Conservation (phyloP, 1,140 invertebrate species). For the Caenorhabditis tropicalis region DNA sequence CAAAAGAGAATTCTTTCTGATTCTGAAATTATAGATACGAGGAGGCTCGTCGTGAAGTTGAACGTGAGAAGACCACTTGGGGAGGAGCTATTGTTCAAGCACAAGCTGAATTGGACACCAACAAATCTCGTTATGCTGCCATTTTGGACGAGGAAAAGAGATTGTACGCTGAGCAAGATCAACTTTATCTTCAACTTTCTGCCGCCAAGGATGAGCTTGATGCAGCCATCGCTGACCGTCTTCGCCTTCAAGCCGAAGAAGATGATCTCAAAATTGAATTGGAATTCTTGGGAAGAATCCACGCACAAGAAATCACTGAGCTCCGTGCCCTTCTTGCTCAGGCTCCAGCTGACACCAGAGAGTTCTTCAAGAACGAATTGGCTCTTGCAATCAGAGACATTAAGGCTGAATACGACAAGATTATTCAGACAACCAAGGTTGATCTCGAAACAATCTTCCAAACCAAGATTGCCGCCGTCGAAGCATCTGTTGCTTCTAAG, state of each 20-base stretch:
- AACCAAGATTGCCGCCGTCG: constrained; percentile 10
- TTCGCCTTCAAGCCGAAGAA: constrained; percentile 12
- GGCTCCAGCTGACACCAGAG: constrained; percentile 63
- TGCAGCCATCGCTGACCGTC: not conserved
- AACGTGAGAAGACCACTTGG: constrained; percentile 33
- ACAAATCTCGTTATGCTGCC: not conserved
- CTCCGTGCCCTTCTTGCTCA: constrained; percentile 73
- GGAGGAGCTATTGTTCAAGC: constrained; percentile 34
- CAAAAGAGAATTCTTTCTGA: too few relatives aligned
- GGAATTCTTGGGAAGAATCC: constrained; percentile 49
- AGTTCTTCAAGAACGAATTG: constrained; percentile 72
- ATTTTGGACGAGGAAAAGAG: constrained; percentile 40
- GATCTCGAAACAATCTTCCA: constrained; percentile 25
- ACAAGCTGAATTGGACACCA: constrained; percentile 31
- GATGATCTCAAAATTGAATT: constrained; percentile 41
- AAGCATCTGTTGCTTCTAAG: not conserved
- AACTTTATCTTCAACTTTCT: not conserved
- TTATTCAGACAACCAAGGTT: constrained; percentile 65
- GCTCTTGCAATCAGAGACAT: constrained; percentile 74
- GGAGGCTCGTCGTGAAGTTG: constrained; percentile 42
- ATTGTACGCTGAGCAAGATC: constrained; percentile 26
- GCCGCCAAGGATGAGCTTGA: constrained; percentile 45
- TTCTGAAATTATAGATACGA: constrained; percentile 33
- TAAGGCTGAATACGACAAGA: constrained; percentile 73
- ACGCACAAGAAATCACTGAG: constrained; percentile 73